These are phyloP conservation scores for Rhingia campestris DNA, from an alignment of 2,888 invertebrate genomes.

Conservation along the genomic window DNA sequence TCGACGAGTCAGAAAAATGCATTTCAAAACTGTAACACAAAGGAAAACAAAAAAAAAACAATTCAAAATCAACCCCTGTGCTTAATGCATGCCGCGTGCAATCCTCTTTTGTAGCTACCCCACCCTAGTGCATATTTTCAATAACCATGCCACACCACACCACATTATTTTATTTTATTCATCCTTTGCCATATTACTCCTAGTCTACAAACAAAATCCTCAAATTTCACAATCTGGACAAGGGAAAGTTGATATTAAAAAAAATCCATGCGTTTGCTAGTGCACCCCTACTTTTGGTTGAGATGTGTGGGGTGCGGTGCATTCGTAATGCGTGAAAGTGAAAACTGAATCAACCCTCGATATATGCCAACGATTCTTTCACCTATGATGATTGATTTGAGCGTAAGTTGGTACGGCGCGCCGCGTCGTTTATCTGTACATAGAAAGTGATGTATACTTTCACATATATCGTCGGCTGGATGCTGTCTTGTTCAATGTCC, in stretches of 20 bases:
- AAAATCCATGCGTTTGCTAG: slow-evolving; percentile 44
- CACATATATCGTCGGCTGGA: too few relatives aligned
- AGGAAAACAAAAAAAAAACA: not conserved
- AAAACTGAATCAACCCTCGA: slow-evolving; percentile 66
- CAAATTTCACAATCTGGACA: slow-evolving; percentile 54
- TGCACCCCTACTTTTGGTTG: slow-evolving; percentile 16
- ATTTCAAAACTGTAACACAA: slow-evolving; percentile 53
- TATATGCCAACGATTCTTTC: slow-evolving; percentile 38
- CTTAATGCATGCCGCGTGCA: slow-evolving; percentile 50
- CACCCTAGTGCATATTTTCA: slow-evolving; percentile 59
- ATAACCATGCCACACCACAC: slow-evolving; percentile 38
- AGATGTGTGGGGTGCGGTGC: slow-evolving; percentile 43
- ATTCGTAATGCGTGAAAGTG: slow-evolving; percentile 68
- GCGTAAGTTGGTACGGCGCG: too few relatives aligned
- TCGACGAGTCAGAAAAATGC: slow-evolving; percentile 69
- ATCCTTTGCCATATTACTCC: slow-evolving; percentile 1
- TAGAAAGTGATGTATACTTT: too few relatives aligned
- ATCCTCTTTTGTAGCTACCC: slow-evolving; percentile 36
- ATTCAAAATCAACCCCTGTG: slow-evolving; percentile 44
- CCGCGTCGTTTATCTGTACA: too few relatives aligned
- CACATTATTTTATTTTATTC: slow-evolving; percentile 23
- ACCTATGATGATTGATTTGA: slow-evolving; percentile 57
- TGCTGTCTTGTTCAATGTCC: too few relatives aligned
- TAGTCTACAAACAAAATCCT: slow-evolving; percentile 63
- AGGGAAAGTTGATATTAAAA: slow-evolving; percentile 64